Evolutionary conservation across 2,888 invertebrate species (phyloP).

Genomic region (Drosophila diplacantha): DNA sequence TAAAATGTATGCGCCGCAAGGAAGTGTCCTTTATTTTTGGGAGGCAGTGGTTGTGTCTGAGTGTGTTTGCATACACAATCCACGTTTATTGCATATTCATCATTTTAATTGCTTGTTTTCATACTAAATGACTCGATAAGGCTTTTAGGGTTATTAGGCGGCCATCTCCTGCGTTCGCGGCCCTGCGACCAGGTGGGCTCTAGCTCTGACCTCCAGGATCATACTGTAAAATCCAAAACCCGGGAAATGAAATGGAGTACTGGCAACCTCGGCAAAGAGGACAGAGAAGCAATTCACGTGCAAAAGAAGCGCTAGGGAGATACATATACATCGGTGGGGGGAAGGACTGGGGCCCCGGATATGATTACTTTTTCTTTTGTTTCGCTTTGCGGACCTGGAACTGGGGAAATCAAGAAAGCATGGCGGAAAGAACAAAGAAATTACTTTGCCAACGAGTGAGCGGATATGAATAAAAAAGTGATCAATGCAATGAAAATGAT

Average conservation of each 20-base stretch:
- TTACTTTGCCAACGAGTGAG: conserved; percentile 76
- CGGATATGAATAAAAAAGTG: conserved; percentile 75
- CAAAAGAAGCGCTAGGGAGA: conserved; percentile 50
- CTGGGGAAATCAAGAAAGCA: conserved; percentile 52
- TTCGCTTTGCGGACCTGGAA: conserved; percentile 19
- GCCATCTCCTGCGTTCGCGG: conserved; percentile 40
- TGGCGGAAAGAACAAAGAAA: conserved; percentile 67
- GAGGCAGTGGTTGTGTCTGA: conserved; percentile 13
- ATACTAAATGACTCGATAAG: conserved; percentile 72
- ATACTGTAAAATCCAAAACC: conserved; percentile 5
- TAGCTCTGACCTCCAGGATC: conserved; percentile 3
- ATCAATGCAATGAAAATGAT: conserved; percentile 73
- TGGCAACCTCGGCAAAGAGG: conserved; percentile 27
- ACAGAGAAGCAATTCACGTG: conserved; percentile 52
- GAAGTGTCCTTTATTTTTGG: conserved; percentile 48
- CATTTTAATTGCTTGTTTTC: conserved; percentile 71
- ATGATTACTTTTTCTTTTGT: conserved; percentile 71
- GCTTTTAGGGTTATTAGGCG: conserved; percentile 68
- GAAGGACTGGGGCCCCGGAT: conserved; percentile 21
- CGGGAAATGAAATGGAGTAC: conserved; percentile 18
- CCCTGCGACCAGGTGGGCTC: conserved; percentile 13
- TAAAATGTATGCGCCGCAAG: conserved; percentile 55
- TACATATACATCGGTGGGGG: background rate
- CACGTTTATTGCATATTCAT: conserved; percentile 73
- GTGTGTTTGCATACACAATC: conserved; percentile 46